phyloP scores from a whole-genome alignment of 2,888 invertebrate genomes.

The Acanthacorydalis orientalis region DNA sequence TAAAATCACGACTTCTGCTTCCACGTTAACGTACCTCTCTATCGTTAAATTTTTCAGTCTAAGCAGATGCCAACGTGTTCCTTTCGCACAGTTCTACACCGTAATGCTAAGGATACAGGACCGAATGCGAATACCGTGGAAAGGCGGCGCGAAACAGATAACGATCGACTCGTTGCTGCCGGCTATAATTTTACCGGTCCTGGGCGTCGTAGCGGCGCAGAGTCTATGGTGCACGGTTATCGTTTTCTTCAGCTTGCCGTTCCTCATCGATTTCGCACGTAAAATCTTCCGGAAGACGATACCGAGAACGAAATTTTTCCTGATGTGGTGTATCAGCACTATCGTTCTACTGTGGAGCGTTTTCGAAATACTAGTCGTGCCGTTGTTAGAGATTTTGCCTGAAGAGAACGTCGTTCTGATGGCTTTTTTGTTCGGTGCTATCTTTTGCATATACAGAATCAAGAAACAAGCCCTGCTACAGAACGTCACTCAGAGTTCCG shows the following conservation, averaged over 20 bases:
- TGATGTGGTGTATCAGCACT: conserved; percentile 56
- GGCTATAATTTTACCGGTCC: conserved; percentile 28
- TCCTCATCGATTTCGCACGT: neutral
- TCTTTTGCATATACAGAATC: conserved; percentile 27
- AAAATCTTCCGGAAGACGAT: conserved; percentile 11
- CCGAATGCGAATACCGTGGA: conserved; percentile 38
- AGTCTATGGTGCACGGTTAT: conserved; percentile 24
- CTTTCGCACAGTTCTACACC: conserved; percentile 18
- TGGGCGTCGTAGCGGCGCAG: conserved; percentile 29
- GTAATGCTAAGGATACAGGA: conserved; percentile 33
- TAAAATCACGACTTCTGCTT: too few relatives aligned
- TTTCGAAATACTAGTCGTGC: conserved; percentile 54
- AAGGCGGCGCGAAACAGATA: conserved; percentile 37
- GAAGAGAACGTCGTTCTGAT: conserved; percentile 44
- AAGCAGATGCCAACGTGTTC: conserved; percentile 21
- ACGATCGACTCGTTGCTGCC: conserved; percentile 32
- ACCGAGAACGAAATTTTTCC: conserved; percentile 52
- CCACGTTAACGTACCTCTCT: too few relatives aligned
- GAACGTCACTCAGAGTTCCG: conserved; percentile 14
- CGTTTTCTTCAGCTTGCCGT: conserved; percentile 13
- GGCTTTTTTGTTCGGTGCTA: conserved; percentile 27
- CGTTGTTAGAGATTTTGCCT: conserved; percentile 49
- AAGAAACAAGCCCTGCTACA: conserved; percentile 14
- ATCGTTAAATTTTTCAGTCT: conserved; percentile 20
- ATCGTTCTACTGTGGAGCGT: conserved; percentile 44